phyloP scores from a whole-genome alignment of 2,888 invertebrate species.

The Drosophila fulvimacula region DNA sequence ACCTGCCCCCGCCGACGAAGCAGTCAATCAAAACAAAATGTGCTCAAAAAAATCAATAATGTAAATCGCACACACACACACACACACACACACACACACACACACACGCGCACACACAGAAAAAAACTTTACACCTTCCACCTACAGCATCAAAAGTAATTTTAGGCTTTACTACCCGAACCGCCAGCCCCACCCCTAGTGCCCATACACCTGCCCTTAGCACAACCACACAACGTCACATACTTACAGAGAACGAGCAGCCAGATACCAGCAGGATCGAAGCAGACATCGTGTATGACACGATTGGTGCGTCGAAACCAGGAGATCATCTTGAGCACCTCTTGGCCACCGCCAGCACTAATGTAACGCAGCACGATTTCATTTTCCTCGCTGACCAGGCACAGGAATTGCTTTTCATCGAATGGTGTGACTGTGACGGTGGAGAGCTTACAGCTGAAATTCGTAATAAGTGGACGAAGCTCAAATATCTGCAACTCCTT shows the following conservation, averaged over 20 bases:
- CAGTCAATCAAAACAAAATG: constrained; percentile 69
- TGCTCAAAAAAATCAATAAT: constrained; percentile 72
- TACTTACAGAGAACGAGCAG: constrained; percentile 84
- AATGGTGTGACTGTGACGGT: constrained; percentile 82
- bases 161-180: constrained; percentile 48
- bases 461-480: constrained; percentile 83
- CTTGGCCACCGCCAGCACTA: constrained; percentile 75
- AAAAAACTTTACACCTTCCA: constrained; percentile 11
- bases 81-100: constrained; percentile 29
- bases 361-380: constrained; percentile 84
- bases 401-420: constrained; percentile 82
- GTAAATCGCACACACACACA: constrained; percentile 46
- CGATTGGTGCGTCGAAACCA: constrained; percentile 84
- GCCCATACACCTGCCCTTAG: neutral
- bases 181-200: neutral
- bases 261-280: constrained; percentile 91
- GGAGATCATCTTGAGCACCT: constrained; percentile 83
- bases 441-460: constrained; percentile 84
- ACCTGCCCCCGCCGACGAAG: constrained; percentile 28
- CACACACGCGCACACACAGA: neutral
- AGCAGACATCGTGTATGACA: constrained; percentile 90
- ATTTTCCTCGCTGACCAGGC: constrained; percentile 84
- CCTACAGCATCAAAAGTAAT: constrained; percentile 54
- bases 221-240: constrained; percentile 9
- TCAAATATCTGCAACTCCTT: constrained; percentile 82